Conservation (phyloP, 2,888 invertebrate species). For the Scrobipalpa costella region DNA sequence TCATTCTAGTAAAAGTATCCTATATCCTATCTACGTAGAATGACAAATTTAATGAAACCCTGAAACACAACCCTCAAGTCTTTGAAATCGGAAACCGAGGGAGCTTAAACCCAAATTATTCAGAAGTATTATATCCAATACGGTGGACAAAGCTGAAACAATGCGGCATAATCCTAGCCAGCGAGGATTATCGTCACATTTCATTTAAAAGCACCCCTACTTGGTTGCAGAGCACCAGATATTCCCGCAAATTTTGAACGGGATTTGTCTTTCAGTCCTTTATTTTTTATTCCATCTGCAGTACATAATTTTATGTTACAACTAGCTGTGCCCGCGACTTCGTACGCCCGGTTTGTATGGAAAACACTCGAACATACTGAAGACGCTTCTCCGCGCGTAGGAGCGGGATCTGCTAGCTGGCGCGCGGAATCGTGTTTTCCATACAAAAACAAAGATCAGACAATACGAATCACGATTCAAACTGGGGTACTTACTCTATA, state of each 20-base stretch:
- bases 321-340: no score
- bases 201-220: slow-evolving; percentile 18
- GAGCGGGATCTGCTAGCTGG: no score
- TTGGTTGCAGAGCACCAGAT: neutral
- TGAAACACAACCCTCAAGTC: neutral
- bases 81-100: slow-evolving; percentile 14
- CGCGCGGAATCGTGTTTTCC: no score
- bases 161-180: slow-evolving; percentile 49
- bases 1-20: no score
- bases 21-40: neutral
- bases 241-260: neutral
- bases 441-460: no score
- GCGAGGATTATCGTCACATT: slow-evolving; percentile 48
- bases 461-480: no score
- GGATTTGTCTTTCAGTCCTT: neutral
- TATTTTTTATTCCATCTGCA: no score
- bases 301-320: no score
- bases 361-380: no score
- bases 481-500: no score
- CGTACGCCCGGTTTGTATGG: no score
- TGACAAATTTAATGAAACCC: slow-evolving; percentile 1
- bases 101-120: slow-evolving; percentile 28
- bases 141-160: slow-evolving; percentile 44
- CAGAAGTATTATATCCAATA: slow-evolving; percentile 22
- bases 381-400: no score